phyloP scores from a whole-genome alignment of 2,113 vertebrate species.

The Archocentrus centrarchus region DNA sequence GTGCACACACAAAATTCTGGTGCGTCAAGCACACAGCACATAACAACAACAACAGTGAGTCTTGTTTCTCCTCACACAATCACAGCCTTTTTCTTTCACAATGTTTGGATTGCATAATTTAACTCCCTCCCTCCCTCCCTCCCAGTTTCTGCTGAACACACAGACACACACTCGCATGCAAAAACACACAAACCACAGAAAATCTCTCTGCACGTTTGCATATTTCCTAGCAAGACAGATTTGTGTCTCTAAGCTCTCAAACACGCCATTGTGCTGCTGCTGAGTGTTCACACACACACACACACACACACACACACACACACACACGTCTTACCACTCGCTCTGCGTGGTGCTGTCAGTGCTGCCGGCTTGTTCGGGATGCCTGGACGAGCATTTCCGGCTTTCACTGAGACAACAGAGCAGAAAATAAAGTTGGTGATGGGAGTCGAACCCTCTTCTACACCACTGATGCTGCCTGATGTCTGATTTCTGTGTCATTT shows the following conservation, averaged over 20 bases:
- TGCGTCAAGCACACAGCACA: neutral
- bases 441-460: neutral
- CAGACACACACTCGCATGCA: neutral
- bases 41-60: slow-evolving; percentile 43
- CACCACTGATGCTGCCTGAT: neutral
- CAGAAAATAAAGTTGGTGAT: neutral
- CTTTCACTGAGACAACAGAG: slow-evolving; percentile 39
- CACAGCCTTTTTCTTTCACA: slow-evolving; percentile 48
- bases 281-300: slow-evolving; percentile 9
- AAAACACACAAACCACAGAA: neutral
- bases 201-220: slow-evolving; percentile 39
- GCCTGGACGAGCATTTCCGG: slow-evolving; percentile 36
- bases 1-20: neutral
- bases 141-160: neutral
- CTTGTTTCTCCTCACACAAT: slow-evolving; percentile 59
- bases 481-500: too few species aligned
- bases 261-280: slow-evolving; percentile 23
- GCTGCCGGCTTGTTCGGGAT: slow-evolving; percentile 57
- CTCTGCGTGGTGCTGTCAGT: slow-evolving; percentile 39
- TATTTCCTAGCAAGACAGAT: slow-evolving; percentile 28
- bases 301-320: slow-evolving; percentile 11
- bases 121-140: neutral
- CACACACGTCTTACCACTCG: slow-evolving; percentile 35
- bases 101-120: slow-evolving; percentile 21
- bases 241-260: slow-evolving; percentile 42